Conservation (phyloP, 2,888 invertebrate species). For the Pecten maximus region DNA sequence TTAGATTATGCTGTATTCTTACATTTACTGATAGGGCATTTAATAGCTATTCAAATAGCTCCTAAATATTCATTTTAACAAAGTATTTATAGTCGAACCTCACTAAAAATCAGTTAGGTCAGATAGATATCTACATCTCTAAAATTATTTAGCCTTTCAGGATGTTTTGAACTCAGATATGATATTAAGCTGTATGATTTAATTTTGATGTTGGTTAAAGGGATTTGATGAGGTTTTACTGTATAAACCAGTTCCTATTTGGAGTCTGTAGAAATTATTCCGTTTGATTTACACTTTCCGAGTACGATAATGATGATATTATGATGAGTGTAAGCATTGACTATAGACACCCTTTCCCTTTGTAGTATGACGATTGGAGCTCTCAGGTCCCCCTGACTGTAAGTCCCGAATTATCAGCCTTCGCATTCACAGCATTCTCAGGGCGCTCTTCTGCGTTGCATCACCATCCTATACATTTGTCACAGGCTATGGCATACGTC, state of each 20-base stretch:
- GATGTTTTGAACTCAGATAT: too few relatives aligned
- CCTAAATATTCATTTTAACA: too few relatives aligned
- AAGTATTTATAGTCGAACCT: too few relatives aligned
- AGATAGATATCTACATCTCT: too few relatives aligned
- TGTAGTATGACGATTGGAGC: constrained; percentile 33
- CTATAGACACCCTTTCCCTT: constrained; percentile 19
- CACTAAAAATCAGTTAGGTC: too few relatives aligned
- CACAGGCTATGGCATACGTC: background rate
- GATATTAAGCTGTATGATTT: too few relatives aligned
- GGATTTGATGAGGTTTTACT: background rate
- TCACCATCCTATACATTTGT: background rate
- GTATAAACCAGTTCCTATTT: background rate
- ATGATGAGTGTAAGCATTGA: background rate
- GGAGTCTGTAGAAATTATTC: background rate
- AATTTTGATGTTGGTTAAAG: too few relatives aligned
- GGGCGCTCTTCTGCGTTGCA: background rate
- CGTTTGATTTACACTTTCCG: background rate
- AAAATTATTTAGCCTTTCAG: too few relatives aligned
- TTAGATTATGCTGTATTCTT: too few relatives aligned
- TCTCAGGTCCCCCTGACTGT: background rate
- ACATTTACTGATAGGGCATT: too few relatives aligned
- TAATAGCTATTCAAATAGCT: too few relatives aligned
- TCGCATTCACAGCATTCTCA: background rate
- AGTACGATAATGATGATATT: background rate
- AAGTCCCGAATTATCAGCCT: constrained; percentile 21